A percentile compares a stretch with the other conserved stretches of the same genome.
Conservation (phyloP, 1,140 invertebrate genomes). For the Copidosoma floridanum region DNA sequence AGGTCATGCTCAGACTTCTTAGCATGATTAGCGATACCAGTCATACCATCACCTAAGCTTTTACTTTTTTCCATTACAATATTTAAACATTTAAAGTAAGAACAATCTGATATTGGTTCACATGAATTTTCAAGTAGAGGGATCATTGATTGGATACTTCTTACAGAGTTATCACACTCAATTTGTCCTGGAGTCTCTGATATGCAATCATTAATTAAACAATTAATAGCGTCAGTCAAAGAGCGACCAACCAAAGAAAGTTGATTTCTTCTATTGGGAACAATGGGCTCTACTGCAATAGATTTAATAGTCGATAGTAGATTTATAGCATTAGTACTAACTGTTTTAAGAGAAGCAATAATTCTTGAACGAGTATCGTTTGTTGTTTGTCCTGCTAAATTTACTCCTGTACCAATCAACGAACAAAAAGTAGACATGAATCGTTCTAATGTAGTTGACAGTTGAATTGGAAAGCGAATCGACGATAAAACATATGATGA, state of each 20-base stretch:
- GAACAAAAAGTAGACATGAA: conserved; percentile 80
- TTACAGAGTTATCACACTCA: conserved; percentile 95
- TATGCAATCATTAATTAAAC: conserved; percentile 74
- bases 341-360: conserved; percentile 81
- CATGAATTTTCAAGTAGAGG: conserved; percentile 81
- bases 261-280: conserved; percentile 89
- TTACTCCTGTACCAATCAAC: conserved; percentile 73
- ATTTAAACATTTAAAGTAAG: conserved; percentile 94
- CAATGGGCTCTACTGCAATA: conserved; percentile 82
- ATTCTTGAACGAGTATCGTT: conserved; percentile 73
- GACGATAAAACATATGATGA: conserved; percentile 77
- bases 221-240: conserved; percentile 92
- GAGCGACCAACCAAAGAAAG: conserved; percentile 80
- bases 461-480: conserved; percentile 64
- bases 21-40: conserved; percentile 89
- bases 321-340: conserved; percentile 85
- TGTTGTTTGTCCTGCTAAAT: conserved; percentile 77
- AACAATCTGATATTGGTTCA: conserved; percentile 83
- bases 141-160: conserved; percentile 84
- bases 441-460: conserved; percentile 72
- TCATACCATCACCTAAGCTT: conserved; percentile 84
- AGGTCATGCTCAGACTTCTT: conserved; percentile 84
- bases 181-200: conserved; percentile 82
- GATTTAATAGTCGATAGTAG: conserved; percentile 85
- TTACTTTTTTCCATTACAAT: conserved; percentile 93